These are phyloP conservation scores for Morus bassanus DNA, from an alignment of 2,797 vertebrate genomes.

Conservation along the genomic window DNA sequence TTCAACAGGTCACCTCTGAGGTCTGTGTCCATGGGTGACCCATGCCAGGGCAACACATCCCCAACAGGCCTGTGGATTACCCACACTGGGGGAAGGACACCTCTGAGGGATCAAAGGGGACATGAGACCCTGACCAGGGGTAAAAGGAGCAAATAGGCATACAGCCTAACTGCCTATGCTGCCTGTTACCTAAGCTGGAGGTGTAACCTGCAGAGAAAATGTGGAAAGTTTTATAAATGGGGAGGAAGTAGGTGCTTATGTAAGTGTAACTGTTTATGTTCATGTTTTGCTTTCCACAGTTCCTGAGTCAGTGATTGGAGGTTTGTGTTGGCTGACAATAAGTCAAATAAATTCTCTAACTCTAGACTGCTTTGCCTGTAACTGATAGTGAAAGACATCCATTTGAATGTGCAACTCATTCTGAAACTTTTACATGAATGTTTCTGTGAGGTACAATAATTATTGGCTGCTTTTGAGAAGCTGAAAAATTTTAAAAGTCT, in stretches of 20 bases:
- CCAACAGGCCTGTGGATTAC: neutral
- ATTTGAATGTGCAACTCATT: neutral
- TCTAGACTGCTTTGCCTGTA: neutral
- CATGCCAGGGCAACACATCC: neutral
- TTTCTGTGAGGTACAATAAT: neutral
- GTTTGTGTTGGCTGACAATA: neutral
- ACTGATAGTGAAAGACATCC: neutral
- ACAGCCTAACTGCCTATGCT: neutral
- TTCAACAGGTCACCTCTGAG: neutral
- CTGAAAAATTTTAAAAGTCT: neutral
- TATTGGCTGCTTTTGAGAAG: neutral
- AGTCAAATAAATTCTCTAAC: neutral
- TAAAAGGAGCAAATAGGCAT: neutral
- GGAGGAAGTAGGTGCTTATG: neutral
- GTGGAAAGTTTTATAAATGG: neutral
- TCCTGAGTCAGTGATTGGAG: neutral
- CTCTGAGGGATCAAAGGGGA: neutral
- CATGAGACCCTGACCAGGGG: accelerated
- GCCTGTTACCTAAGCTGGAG: neutral
- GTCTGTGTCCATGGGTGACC: neutral
- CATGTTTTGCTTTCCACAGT: neutral
- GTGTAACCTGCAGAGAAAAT: neutral
- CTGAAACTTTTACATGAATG: neutral
- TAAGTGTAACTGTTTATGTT: neutral
- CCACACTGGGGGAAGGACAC: accelerated